Base-by-base conservation (phyloP, 2,797 vertebrate genomes). In the Typhlichthys subterraneus region DNA sequence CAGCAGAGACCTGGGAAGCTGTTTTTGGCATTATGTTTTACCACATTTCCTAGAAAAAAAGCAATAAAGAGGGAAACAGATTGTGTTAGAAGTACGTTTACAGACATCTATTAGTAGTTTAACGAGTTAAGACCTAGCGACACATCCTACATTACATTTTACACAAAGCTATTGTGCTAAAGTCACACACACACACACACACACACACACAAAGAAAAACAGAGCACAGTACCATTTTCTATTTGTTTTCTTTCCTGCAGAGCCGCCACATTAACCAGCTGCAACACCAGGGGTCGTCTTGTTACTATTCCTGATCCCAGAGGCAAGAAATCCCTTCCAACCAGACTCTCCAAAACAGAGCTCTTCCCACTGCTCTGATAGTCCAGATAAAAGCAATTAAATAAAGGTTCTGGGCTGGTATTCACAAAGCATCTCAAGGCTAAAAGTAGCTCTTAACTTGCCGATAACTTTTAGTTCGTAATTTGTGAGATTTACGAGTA, bases 351-450 rank as follows among this genome's bases (percentile, higher is more conserved):
- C 85, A 95, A 48, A 60, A 95, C 92, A 0, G 94, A 94, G 69
- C 93, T 95, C 84, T 94, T 95, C 31, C 93, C 94, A 68, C 94
- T 94, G 82, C 94, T 94, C 94, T 95, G 90, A 88, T 58, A 31
- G 12, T 53, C 13, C 29, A 86, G 19, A 80, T 12, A 10, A 62
- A 9, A 65, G 13, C 8, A 50, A 46, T 33, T 72, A 10, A 69
- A 45, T 15, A 38, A 0, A n/a, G 11, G 57, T 53, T n/a, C n/a
- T 53, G 23, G 23, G 3, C 23, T 29, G 23, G 23, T 29, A 29
- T 29, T 29, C 23, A 29, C 23, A 29, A 29, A 29, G 4, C 23
- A 29, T 29, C 23, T 29, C 4, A 29, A 29, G 23, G 23, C 23
- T 29, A 29, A 29, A 29, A 29, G 23, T 29, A 29, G 23, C 23